Evolutionary conservation across 2,797 vertebrate genomes (phyloP).

Genomic region (Natrix natrix): DNA sequence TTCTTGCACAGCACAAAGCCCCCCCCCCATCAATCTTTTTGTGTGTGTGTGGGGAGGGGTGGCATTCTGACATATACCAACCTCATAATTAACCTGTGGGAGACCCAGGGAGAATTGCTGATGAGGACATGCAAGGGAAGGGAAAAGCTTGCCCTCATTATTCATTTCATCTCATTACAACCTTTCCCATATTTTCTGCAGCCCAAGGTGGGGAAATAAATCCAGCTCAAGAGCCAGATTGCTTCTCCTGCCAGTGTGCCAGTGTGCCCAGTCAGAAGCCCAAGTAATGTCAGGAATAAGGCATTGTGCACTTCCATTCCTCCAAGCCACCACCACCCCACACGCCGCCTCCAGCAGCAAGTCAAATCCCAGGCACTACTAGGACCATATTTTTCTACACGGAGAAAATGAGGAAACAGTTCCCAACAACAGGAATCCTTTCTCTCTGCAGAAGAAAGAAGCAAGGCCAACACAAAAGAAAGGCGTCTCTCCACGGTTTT

Average conservation of each 20-base stretch:
- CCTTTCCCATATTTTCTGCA: not conserved
- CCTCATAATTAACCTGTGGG: constrained; percentile 27
- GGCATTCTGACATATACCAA: constrained; percentile 13
- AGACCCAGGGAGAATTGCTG: not conserved
- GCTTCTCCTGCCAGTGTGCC: not conserved
- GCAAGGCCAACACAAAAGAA: not conserved
- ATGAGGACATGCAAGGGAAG: not conserved
- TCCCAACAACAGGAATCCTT: not conserved
- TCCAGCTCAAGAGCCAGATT: not conserved
- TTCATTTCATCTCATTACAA: not conserved
- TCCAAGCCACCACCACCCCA: not conserved
- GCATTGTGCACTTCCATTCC: not conserved
- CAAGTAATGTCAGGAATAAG: not conserved
- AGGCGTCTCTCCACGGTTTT: not conserved
- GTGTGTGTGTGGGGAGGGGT: not conserved
- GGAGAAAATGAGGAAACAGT: not conserved
- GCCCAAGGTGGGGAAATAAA: not conserved
- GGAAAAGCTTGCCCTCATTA: not conserved
- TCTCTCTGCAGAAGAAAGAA: not conserved
- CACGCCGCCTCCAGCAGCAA: not conserved
- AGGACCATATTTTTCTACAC: not conserved
- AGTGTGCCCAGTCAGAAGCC: not conserved
- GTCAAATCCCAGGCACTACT: not conserved
- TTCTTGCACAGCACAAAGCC: not conserved
- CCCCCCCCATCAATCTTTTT: constrained; percentile 9